Evolutionary conservation across 2,888 invertebrate species (phyloP), one percentile per base, ranked within the genome.

Genomic region (Nebria brevicollis): DNA sequence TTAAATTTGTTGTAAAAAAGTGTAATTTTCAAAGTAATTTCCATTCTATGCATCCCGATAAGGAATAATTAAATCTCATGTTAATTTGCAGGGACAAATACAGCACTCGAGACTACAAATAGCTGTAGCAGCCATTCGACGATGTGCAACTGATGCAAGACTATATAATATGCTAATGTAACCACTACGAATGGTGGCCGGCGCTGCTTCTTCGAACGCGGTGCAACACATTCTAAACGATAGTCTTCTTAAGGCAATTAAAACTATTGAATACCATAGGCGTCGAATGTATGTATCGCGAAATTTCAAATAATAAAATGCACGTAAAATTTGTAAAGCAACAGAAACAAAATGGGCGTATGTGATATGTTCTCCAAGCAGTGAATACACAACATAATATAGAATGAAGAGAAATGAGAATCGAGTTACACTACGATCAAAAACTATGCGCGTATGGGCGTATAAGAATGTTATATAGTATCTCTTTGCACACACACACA

Each of bases 51-150:
- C 13, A 54, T 54, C 8, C 54, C 13, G 54, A 8, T 13, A 26
- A 64, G 75, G 54, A 80, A 80, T 80, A 75, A 75, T 80, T 80
- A 72, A 80, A 80, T 80, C 70, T 70, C 80, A 80, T 80, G 80
- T 75, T 75, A 80, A 80, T 80, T 80, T 64, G 72, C 75, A 80
- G 70, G 75, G 80, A 80, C 80, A 66, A 74, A 43, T 66, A 64
- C 75, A 70, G 34, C 25, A 73, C 66, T 54, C 70, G 42, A 80
- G 75, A 43, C 43, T 43, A 10, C 43, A 8, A 8, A 10, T 43
- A 8, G 43, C 43, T 43, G 43, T 10, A 8, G 43, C 54, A 11
- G 54, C 4, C 13, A 13, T 13, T 54, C 8, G 54, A 13, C 54
- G 8, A 54, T 13, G 54, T 54, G 54, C 13, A 8, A 11, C 54